Percentiles rank a stretch among this genome's conserved stretches.
Conservation (phyloP, 2,113 vertebrate species). For the Monopterus albus region DNA sequence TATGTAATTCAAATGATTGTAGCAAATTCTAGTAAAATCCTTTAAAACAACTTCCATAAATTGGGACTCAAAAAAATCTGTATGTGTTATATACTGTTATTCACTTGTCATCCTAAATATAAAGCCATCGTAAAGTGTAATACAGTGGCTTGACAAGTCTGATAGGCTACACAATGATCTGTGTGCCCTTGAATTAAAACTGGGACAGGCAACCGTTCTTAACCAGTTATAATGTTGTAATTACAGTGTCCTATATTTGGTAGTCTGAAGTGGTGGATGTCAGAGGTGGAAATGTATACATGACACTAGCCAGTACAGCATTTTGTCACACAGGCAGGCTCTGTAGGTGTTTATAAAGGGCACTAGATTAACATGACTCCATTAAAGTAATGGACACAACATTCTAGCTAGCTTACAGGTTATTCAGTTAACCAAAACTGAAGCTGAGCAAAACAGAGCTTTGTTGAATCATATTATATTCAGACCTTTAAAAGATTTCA, state of each 20-base stretch:
- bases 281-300: slow-evolving; percentile 1
- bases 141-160: not conserved
- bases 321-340: slow-evolving; percentile 32
- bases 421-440: not conserved
- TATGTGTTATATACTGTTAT: too few relatives aligned
- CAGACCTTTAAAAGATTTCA: slow-evolving; percentile 22
- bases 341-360: not conserved
- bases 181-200: slow-evolving; percentile 12
- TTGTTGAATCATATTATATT: slow-evolving; percentile 11
- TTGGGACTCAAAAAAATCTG: too few relatives aligned
- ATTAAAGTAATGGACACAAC: not conserved
- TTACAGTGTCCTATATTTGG: not conserved
- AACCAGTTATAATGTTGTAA: not conserved
- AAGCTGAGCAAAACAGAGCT: slow-evolving; percentile 4
- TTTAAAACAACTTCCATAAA: too few relatives aligned
- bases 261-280: slow-evolving; percentile 33
- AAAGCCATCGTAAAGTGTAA: not conserved
- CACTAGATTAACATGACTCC: not conserved
- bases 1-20: not conserved
- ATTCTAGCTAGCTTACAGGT: not conserved
- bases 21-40: too few relatives aligned
- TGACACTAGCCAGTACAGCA: slow-evolving; percentile 31
- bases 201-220: not conserved
- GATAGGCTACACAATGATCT: not conserved
- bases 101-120: too few relatives aligned